phyloP scores from a whole-genome alignment of 2,797 vertebrate species.

The Sebastiscus tertius region DNA sequence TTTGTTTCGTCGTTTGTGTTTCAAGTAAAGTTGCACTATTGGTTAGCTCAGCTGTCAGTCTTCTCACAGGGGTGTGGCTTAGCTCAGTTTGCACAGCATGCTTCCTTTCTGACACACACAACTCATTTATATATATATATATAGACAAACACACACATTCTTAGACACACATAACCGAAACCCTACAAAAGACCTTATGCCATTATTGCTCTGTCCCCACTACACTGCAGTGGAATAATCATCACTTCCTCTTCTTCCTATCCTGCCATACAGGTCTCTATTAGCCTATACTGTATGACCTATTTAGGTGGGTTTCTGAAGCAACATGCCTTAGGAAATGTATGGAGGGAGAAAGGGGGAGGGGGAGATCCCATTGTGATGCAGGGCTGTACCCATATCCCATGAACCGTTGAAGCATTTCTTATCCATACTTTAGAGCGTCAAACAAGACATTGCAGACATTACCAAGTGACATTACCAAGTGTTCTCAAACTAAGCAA shows the following conservation, averaged over 20 bases:
- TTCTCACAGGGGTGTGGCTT: conserved; percentile 32
- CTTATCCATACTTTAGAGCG: not conserved
- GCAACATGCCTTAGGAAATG: not conserved
- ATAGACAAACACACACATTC: conserved; percentile 2
- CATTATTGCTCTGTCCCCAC: conserved; percentile 22
- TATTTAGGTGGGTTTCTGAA: not conserved
- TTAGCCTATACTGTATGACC: not conserved
- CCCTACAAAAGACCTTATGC: conserved; percentile 6
- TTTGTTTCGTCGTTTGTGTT: conserved; percentile 63
- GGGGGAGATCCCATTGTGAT: not conserved
- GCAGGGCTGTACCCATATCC: not conserved
- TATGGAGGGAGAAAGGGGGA: not conserved
- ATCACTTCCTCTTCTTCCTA: not conserved
- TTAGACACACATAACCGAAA: conserved; percentile 8
- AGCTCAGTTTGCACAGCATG: conserved; percentile 30
- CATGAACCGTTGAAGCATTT: not conserved
- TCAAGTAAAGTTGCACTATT: conserved; percentile 71
- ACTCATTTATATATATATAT: not conserved
- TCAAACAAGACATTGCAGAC: not conserved
- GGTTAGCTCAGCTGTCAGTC: conserved; percentile 57
- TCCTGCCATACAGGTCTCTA: not conserved
- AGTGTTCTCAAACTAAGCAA: not conserved
- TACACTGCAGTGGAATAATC: conserved; percentile 12
- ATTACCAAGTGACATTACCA: too few relatives aligned
- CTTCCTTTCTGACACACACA: not conserved